Percentiles rank a stretch among this genome's conserved stretches.
Evolutionary conservation across 2,797 vertebrate species (phyloP).

Genomic region (Eulemur coronatus): DNA sequence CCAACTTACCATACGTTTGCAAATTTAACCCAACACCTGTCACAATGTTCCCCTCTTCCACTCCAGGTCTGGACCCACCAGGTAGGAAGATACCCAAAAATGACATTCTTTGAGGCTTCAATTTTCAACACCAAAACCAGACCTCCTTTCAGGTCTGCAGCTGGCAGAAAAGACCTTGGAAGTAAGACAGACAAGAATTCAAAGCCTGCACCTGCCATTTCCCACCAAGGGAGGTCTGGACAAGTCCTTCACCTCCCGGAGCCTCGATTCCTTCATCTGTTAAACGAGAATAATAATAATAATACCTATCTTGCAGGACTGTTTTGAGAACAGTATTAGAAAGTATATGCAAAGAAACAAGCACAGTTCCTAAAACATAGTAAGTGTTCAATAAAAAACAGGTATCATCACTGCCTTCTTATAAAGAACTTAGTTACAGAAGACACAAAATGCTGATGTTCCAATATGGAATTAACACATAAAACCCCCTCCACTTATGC

Average conservation of each 20-base stretch:
- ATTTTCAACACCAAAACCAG: neutral
- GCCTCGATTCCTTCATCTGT: neutral
- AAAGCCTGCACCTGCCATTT: neutral
- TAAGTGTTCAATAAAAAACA: neutral
- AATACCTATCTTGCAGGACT: neutral
- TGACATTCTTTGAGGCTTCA: neutral
- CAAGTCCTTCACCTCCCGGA: neutral
- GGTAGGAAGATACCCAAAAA: neutral
- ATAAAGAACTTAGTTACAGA: neutral
- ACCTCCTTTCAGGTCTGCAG: neutral
- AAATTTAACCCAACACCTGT: neutral
- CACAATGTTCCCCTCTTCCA: neutral
- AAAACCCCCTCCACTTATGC: accelerated
- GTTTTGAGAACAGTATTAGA: neutral
- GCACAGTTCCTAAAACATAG: neutral
- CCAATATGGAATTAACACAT: neutral
- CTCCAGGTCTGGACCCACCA: neutral
- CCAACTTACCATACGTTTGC: neutral
- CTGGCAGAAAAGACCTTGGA: neutral
- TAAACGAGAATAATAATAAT: neutral
- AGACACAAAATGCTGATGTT: neutral
- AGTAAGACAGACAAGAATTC: neutral
- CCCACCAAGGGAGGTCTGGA: neutral
- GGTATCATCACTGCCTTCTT: neutral
- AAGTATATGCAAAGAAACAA: neutral